These are phyloP conservation scores for Drosophila buzzatii DNA, from an alignment of 2,888 invertebrate species.

Conservation along the genomic window DNA sequence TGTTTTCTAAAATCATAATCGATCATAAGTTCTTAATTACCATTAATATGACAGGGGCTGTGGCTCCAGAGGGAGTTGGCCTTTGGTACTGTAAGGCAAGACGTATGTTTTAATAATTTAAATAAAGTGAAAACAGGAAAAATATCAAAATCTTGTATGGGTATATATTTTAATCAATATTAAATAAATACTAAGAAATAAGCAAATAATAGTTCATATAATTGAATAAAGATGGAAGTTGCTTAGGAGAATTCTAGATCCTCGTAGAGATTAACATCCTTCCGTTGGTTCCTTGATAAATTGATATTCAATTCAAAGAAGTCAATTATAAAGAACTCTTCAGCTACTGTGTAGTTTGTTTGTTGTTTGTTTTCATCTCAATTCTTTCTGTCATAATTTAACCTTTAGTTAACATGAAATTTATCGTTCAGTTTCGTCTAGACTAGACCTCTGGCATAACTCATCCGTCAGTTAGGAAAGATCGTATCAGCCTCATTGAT, in stretches of 20 bases:
- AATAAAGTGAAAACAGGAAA: too few relatives aligned
- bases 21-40: conserved; percentile 71
- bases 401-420: conserved; percentile 1
- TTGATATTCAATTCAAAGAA: not conserved
- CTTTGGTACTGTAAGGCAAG: not conserved
- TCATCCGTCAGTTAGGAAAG: conserved; percentile 25
- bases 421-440: conserved; percentile 19
- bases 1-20: conserved; percentile 48
- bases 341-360: not conserved
- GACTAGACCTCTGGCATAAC: conserved; percentile 16
- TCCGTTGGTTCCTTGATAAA: not conserved
- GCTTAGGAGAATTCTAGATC: not conserved
- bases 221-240: not conserved
- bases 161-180: too few relatives aligned
- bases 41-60: conserved; percentile 54
- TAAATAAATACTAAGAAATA: not conserved
- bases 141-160: too few relatives aligned
- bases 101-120: not conserved
- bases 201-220: not conserved
- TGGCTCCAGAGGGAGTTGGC: conserved; percentile 1
- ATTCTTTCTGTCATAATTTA: conserved; percentile 24
- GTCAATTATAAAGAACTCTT: not conserved
- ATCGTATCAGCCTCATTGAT: conserved; percentile 25
- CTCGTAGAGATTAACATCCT: not conserved
- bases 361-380: not conserved